Evolutionary conservation across 2,888 invertebrate species (phyloP), one percentile per base, ranked within the genome.

Genomic region (Onchidella celtica): DNA sequence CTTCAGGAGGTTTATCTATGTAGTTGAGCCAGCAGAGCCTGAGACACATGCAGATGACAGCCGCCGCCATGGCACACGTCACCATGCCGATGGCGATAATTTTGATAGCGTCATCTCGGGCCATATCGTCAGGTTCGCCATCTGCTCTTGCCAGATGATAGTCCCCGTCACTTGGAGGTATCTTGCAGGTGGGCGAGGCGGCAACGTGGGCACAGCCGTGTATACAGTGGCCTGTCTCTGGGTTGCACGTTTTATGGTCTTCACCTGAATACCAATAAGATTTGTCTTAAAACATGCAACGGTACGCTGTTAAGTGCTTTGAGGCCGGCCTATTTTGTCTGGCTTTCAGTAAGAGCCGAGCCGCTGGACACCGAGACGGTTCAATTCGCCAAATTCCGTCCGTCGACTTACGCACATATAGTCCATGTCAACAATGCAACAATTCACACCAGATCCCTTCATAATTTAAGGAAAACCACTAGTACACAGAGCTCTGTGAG

Each of bases 171-270:
- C n/a, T n/a, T n/a, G n/a, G n/a, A n/a, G n/a, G n/a, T n/a, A 6
- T 32, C 36, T 73, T 73, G 61, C 73, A 73, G 24, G 73, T 73
- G 24, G 36, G 55, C 1, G 76, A 66, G n/a, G 11, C 14, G 11
- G 36, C 24, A 14, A 36, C 14, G 34, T 76, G 55, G n/a, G 66
- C 32, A 29, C 76, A 76, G 11, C 76, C 76, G 21, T 34, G 2
- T 24, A 34, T 14, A 27, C 76, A 76, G 24, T 14, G 14, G 14
- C 76, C 76, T 17, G 65, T 76, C 32, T 32, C 32, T 4, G 66
- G 76, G 47, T 66, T 6, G 24, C 76, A 76, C 24, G 34, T 32
- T 32, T 32, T 14, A 32, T 72, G 21, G 4, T 72, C 32, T 32
- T 32, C 32, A 72, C 34, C 72, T 72, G 72, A n/a, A n/a, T n/a